Conservation (phyloP, 2,888 invertebrate species). For the Meiosimyza decipiens region DNA sequence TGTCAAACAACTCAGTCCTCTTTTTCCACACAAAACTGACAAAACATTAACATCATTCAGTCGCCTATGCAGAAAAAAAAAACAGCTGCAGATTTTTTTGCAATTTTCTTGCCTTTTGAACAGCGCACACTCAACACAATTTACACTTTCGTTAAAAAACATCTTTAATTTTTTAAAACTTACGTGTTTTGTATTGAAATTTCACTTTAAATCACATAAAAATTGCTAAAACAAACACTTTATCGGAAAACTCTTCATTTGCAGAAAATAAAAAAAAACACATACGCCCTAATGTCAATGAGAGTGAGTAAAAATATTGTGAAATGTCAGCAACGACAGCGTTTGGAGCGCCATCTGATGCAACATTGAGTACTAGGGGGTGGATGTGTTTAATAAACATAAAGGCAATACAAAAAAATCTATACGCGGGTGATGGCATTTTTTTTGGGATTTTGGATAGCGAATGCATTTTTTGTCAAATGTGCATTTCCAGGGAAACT, state of each 20-base stretch:
- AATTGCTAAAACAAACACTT: conserved; percentile 44
- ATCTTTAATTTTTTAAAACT: conserved; percentile 39
- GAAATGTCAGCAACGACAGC: conserved; percentile 8
- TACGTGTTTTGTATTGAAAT: conserved; percentile 44
- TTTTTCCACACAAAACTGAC: background rate
- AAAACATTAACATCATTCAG: background rate
- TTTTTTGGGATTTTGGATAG: no score
- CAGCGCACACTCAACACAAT: background rate
- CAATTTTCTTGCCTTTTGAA: conserved; percentile 13
- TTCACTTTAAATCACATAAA: conserved; percentile 43
- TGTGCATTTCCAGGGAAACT: no score
- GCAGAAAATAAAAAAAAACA: conserved; percentile 45
- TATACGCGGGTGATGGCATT: no score
- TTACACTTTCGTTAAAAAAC: conserved; percentile 2
- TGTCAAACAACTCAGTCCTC: background rate
- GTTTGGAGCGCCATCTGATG: conserved; percentile 15
- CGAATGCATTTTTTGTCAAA: no score
- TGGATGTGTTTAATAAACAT: conserved; percentile 5
- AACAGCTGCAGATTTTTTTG: conserved; percentile 37
- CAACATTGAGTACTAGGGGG: background rate
- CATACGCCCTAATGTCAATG: conserved; percentile 35
- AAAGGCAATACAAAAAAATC: no score
- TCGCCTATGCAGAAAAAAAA: conserved; percentile 2
- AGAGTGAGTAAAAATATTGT: background rate
- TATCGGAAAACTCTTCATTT: conserved; percentile 45